Percentiles rank a stretch among this genome's conserved stretches.
phyloP scores from a whole-genome alignment of 37 sponge, comb jelly and placozoan species.

The Agelas oroides region DNA sequence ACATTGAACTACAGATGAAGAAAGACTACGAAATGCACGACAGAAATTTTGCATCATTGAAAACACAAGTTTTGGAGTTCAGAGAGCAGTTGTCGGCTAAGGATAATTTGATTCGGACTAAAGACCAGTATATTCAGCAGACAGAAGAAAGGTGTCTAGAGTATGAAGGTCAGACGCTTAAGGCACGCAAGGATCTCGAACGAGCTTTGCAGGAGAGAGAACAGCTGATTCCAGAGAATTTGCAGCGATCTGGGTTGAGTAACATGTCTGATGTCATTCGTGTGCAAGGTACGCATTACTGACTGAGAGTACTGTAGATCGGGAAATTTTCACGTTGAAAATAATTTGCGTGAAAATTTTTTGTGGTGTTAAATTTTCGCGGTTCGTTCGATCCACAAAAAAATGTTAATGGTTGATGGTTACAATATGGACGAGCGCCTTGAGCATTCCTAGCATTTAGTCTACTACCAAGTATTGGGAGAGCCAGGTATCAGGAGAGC shows the following conservation, averaged over 20 bases:
- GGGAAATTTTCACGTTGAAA: too few relatives aligned
- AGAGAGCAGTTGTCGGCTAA: conserved; percentile 34
- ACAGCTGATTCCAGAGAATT: conserved; percentile 34
- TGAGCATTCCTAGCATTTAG: too few relatives aligned
- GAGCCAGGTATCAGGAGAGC: too few relatives aligned
- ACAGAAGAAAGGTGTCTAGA: conserved; percentile 27
- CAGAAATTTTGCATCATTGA: conserved; percentile 29
- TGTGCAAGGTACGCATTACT: conserved; percentile 46
- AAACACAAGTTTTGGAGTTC: conserved; percentile 34
- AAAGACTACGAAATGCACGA: conserved; percentile 52
- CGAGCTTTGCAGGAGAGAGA: conserved; percentile 26
- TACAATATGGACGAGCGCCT: too few relatives aligned
- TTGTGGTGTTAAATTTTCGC: too few relatives aligned
- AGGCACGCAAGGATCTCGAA: conserved; percentile 43
- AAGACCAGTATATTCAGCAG: conserved; percentile 49
- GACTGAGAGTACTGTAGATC: too few relatives aligned
- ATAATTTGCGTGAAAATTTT: too few relatives aligned
- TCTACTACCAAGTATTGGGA: too few relatives aligned
- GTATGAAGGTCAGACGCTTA: conserved; percentile 27
- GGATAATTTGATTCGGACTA: conserved; percentile 2
- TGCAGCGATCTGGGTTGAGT: conserved; percentile 10
- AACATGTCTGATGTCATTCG: conserved; percentile 25
- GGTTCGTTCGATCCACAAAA: too few relatives aligned
- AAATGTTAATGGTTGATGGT: too few relatives aligned
- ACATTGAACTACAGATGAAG: conserved; percentile 66